Evolutionary conservation across 1,140 invertebrate species (phyloP), one percentile per base, ranked within the genome.

Genomic region (Homarus americanus): DNA sequence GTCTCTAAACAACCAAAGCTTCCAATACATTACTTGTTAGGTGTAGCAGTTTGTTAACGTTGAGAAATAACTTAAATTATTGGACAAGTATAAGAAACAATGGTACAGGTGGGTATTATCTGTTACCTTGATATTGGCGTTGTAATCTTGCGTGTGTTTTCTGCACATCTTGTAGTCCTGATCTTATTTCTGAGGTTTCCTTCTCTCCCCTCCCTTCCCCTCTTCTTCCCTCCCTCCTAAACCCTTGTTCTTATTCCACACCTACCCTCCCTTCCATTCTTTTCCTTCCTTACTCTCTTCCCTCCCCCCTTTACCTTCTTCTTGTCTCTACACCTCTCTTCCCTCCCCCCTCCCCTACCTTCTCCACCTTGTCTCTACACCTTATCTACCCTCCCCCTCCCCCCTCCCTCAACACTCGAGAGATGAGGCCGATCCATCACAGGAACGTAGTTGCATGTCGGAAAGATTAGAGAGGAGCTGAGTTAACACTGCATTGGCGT

Each of bases 401-500:
- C 20, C 7, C 32, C 24, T 41, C 28, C 73, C 40, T 76, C 36
- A 32, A 12, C 63, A 69, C 7, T 58, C 24, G 53, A 58, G 7
- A 32, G 63, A 69, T 9, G 63, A 69, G n/a, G n/a, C 63, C 63
- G n/a, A 69, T 69, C 63, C 28, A 69, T 69, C 63, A 69, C n/a
- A 69, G 4, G 28, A 32, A 5, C 63, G 63, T 69, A 69, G 15
- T 69, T 69, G 63, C 63, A 69, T 69, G 63, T 69, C 63, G n/a
- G n/a, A 2, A 28, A 69, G 32, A 69, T 69, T 69, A 69, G n/a
- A 69, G 63, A 28, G 24, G n/a, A 69, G n/a, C 32, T 20, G 63
- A 28, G n/a, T 32, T 69, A 69, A 69, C 63, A 69, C n/a, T 28
- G 63, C 32, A 69, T 69, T 69, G 63, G 63, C 63, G 63, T 69